Conservation (phyloP, 2,888 invertebrate species). For the Drosophila bunnanda region DNA sequence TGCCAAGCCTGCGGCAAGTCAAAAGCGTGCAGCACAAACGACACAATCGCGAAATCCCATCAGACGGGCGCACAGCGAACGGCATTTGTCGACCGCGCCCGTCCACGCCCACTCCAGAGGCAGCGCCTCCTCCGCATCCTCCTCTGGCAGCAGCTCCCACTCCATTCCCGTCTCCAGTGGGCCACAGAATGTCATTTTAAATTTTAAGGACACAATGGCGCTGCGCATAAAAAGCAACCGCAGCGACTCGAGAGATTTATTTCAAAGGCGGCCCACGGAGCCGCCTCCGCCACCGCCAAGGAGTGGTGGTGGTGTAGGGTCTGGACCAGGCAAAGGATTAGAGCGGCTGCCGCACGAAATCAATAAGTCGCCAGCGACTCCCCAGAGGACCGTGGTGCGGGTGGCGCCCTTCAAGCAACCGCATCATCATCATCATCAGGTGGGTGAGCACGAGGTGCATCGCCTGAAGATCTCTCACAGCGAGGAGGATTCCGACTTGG, state of each 20-base stretch:
- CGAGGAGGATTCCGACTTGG: slow-evolving; percentile 77
- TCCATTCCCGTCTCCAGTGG: slow-evolving; percentile 36
- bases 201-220: slow-evolving; percentile 92
- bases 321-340: slow-evolving; percentile 69
- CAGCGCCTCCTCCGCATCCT: slow-evolving; percentile 21
- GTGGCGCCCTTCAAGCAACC: slow-evolving; percentile 84
- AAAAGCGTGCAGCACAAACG: slow-evolving; percentile 76
- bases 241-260: slow-evolving; percentile 88
- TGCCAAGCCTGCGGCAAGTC: slow-evolving; percentile 73
- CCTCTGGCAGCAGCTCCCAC: slow-evolving; percentile 79
- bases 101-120: slow-evolving; percentile 68
- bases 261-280: slow-evolving; percentile 85
- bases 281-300: slow-evolving; percentile 84
- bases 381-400: slow-evolving; percentile 85
- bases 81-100: slow-evolving; percentile 75
- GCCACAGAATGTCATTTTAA: slow-evolving; percentile 79
- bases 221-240: slow-evolving; percentile 88
- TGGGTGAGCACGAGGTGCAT: slow-evolving; percentile 84
- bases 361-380: slow-evolving; percentile 83
- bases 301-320: background rate
- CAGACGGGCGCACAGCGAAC: slow-evolving; percentile 84
- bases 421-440: slow-evolving; percentile 79
- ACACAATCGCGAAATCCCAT: slow-evolving; percentile 84
- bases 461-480: slow-evolving; percentile 86
- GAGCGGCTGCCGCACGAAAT: slow-evolving; percentile 73